Evolutionary conservation across 92 coral and sea anemone species (phyloP).

Genomic region (Bergia puertoricense): DNA sequence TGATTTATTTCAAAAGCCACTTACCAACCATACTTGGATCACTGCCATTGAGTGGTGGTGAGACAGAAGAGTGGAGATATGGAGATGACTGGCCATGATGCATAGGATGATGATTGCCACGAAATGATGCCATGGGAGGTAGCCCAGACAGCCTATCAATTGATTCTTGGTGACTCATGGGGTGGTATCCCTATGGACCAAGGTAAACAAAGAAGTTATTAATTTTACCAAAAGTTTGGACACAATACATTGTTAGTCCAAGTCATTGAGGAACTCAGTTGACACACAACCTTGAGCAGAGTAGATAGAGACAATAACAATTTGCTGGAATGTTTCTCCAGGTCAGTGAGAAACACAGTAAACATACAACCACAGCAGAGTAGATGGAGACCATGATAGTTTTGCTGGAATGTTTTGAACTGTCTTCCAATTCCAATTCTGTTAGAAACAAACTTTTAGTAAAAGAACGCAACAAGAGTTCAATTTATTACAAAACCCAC

Average conservation of each 20-base stretch:
- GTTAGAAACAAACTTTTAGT: too few relatives aligned
- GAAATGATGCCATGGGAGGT: slow-evolving; percentile 98
- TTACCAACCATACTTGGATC: slow-evolving; percentile 88
- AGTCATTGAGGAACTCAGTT: not conserved
- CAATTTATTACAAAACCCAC: too few relatives aligned
- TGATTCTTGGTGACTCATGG: slow-evolving; percentile 86
- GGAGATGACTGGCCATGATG: slow-evolving; percentile 91
- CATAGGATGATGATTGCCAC: slow-evolving; percentile 67
- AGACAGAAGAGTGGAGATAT: slow-evolving; percentile 89
- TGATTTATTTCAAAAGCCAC: not conserved
- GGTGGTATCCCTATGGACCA: slow-evolving; percentile 71
- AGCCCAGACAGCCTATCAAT: slow-evolving; percentile 85
- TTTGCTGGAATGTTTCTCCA: not conserved
- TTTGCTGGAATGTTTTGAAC: too few relatives aligned
- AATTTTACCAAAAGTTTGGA: not conserved
- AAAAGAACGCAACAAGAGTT: too few relatives aligned
- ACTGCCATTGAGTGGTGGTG: slow-evolving; percentile 95
- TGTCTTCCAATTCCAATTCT: too few relatives aligned
- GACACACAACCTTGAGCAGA: not conserved
- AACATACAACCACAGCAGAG: not conserved
- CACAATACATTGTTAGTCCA: not conserved
- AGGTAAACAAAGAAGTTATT: not conserved
- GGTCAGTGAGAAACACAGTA: not conserved
- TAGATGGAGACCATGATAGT: too few relatives aligned
- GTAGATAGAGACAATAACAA: too few relatives aligned